phyloP scores from a whole-genome alignment of 1,140 invertebrate genomes.

The Periplaneta americana region DNA sequence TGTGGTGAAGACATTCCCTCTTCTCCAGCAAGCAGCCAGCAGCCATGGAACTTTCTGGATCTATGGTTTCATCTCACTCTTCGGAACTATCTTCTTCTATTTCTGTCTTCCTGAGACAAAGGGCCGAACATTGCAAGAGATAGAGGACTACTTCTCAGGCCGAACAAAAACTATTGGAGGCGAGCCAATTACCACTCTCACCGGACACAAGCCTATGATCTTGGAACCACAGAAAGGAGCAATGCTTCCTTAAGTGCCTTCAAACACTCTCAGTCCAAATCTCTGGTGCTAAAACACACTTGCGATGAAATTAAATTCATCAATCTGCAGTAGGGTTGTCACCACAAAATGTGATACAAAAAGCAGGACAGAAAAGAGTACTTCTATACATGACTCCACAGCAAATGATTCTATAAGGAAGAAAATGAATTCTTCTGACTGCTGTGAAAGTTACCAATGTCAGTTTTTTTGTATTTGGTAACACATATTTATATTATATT shows the following conservation, averaged over 20 bases:
- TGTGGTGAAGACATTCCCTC: conserved; percentile 61
- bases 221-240: conserved; percentile 33
- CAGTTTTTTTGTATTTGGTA: too few relatives aligned
- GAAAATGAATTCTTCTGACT: too few relatives aligned
- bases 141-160: conserved; percentile 62
- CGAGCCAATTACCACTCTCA: conserved; percentile 25
- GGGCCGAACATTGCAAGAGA: conserved; percentile 68
- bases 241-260: conserved; percentile 29
- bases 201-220: conserved; percentile 28
- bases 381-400: neutral
- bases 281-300: neutral
- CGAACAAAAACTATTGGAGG: conserved; percentile 35
- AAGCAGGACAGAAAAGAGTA: neutral
- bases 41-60: conserved; percentile 54
- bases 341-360: neutral
- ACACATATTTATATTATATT: too few relatives aligned
- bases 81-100: conserved; percentile 53
- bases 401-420: too few relatives aligned
- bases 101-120: conserved; percentile 77
- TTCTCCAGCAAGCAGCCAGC: conserved; percentile 42
- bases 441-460: too few relatives aligned
- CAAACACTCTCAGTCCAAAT: neutral
- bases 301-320: neutral
- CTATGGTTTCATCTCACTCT: conserved; percentile 55
- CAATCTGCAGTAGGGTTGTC: neutral